phyloP scores from a whole-genome alignment of 2,888 invertebrate genomes.

The Andrena haemorrhoa region DNA sequence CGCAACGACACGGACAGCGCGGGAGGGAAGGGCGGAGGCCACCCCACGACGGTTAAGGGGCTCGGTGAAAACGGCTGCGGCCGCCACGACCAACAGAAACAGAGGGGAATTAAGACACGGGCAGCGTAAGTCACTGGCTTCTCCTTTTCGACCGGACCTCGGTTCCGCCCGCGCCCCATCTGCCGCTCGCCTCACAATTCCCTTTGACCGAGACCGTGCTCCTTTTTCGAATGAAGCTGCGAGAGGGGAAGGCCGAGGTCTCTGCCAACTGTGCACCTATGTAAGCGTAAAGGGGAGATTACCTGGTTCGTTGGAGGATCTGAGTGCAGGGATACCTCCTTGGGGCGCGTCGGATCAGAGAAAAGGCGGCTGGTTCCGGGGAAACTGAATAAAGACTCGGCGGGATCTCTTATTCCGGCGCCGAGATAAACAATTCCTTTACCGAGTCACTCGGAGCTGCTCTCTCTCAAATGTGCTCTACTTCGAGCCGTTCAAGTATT shows the following conservation, averaged over 20 bases:
- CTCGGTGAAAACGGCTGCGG: slow-evolving; percentile 2
- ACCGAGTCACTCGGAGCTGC: too few species aligned
- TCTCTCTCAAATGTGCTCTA: too few species aligned
- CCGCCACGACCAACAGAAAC: slow-evolving; percentile 21
- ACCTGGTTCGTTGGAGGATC: background rate
- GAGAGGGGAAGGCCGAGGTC: background rate
- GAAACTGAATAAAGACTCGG: too few species aligned
- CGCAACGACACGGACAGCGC: slow-evolving; percentile 64
- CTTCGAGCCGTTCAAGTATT: too few species aligned
- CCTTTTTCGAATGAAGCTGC: background rate
- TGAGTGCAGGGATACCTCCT: slow-evolving; percentile 6
- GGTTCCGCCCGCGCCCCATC: background rate
- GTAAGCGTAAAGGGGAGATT: background rate
- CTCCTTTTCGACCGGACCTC: background rate
- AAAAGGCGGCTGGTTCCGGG: background rate
- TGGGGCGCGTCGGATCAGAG: slow-evolving; percentile 7
- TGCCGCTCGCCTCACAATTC: background rate
- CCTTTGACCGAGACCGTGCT: slow-evolving; percentile 21
- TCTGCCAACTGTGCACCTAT: background rate
- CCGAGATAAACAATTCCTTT: background rate
- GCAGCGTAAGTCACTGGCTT: slow-evolving; percentile 40
- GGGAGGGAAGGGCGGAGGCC: slow-evolving; percentile 8
- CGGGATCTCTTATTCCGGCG: background rate
- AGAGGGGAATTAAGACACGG: slow-evolving; percentile 53
- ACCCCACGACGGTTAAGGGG: slow-evolving; percentile 1